phyloP scores from a whole-genome alignment of 2,888 invertebrate genomes.

The Hoplodrina blanda region DNA sequence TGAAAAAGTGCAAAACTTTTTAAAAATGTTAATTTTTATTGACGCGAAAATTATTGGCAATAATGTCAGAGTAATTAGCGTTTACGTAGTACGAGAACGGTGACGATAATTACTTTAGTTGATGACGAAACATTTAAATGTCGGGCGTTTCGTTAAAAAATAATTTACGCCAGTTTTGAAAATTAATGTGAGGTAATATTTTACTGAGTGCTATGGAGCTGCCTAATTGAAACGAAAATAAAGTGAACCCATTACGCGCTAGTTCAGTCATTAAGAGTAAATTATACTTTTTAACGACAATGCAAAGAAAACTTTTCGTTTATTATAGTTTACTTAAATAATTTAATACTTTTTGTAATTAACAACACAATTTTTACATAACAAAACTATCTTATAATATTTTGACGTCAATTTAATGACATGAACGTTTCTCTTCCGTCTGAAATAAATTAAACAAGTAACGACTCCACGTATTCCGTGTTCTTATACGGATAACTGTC shows the following conservation, averaged over 20 bases:
- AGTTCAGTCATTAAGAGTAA: constrained; percentile 14
- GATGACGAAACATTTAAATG: constrained; percentile 54
- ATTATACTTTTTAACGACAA: constrained; percentile 10
- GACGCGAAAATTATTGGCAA: constrained; percentile 65
- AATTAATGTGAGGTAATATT: constrained; percentile 42
- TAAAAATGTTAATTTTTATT: constrained; percentile 67
- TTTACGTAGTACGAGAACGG: constrained; percentile 34
- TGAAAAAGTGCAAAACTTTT: constrained; percentile 68
- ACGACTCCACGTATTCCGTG: background rate
- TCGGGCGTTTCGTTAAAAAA: constrained; percentile 43
- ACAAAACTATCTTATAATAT: background rate
- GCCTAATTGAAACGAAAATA: constrained; percentile 37
- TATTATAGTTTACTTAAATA: background rate
- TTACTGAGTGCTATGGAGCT: constrained; percentile 14
- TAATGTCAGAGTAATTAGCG: constrained; percentile 62
- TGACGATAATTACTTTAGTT: constrained; percentile 52
- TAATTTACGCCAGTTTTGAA: constrained; percentile 28
- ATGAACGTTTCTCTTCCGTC: constrained; percentile 24
- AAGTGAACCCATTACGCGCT: constrained; percentile 11
- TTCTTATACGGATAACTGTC: constrained; percentile 11
- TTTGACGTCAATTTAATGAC: constrained; percentile 6
- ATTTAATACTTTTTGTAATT: background rate
- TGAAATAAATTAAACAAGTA: constrained; percentile 8
- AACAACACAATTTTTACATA: background rate
- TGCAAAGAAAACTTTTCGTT: background rate